Conservation (phyloP, 2,888 invertebrate genomes). For the Heliconius ismenius region DNA sequence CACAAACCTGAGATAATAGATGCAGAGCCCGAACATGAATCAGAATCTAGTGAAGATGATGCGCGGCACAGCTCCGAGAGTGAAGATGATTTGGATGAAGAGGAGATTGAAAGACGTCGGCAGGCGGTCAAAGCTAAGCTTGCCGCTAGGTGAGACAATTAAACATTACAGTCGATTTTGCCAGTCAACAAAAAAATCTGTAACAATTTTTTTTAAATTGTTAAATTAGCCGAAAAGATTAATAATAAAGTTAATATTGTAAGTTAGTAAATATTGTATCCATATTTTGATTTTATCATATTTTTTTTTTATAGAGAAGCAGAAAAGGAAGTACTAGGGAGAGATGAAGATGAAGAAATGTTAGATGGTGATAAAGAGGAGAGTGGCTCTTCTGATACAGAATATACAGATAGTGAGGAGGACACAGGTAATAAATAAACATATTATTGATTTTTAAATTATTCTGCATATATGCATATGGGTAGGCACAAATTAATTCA, state of each 20-base stretch:
- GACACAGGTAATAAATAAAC: conserved; percentile 83
- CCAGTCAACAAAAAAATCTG: no score
- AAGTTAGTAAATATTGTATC: background rate
- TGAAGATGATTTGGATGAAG: conserved; percentile 92
- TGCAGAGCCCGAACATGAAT: conserved; percentile 70
- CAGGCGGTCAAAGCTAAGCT: conserved; percentile 78
- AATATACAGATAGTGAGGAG: conserved; percentile 93
- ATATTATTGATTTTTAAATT: background rate
- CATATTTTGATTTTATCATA: background rate
- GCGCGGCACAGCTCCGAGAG: conserved; percentile 83
- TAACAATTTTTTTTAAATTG: no score
- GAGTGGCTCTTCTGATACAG: conserved; percentile 91
- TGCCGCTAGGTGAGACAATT: conserved; percentile 62
- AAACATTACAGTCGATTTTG: background rate
- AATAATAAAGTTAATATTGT: no score
- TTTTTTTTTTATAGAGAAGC: conserved; percentile 76
- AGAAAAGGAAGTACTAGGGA: conserved; percentile 87
- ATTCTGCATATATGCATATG: no score
- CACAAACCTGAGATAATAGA: conserved; percentile 78
- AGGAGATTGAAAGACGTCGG: conserved; percentile 92
- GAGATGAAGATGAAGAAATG: conserved; percentile 87
- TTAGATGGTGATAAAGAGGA: conserved; percentile 84
- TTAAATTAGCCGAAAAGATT: no score
- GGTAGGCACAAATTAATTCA: no score
- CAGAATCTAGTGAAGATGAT: conserved; percentile 73